Base-by-base conservation (phyloP, 2,888 invertebrate genomes). In the Minunthozetes semirufus region DNA sequence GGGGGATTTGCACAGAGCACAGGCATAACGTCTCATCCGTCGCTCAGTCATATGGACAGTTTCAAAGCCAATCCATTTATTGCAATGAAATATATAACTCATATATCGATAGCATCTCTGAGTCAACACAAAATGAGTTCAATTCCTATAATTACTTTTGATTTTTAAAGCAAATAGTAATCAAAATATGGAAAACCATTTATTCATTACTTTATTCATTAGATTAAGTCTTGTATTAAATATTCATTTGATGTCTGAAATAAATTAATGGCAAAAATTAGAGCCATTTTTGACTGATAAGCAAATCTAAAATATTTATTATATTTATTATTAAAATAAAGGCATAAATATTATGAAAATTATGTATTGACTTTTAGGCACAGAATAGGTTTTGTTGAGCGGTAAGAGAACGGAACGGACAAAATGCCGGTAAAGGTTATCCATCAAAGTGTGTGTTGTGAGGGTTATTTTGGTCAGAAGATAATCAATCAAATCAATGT, bases 401-500 rank as follows among this genome's bases (percentile, higher is more conserved):
- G n/a, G n/a, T n/a, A 33, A 33, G 4, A 33, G 33, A 33, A 33
- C 3, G 33, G 46, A 48, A 15, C 46, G 17, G 46, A 48, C 46
- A 53, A 53, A n/a, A 53, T 53, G 19, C n/a, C 4, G n/a, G 6
- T n/a, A 19, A 53, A 33, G 33, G 53, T 19, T 53, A 53, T 53
- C 19, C 53, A 53, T 53, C 53, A 53, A 53, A 53, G 53, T 53
- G 15, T 53, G 19, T 48, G 53, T 19, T 53, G n/a, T 53, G 53
- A 53, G 53, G 53, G 53, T 53, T 53, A 53, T 53, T 53, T 19
- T 53, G 53, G 53, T 53, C 53, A 53, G 33, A 19, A 53, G n/a
- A 53, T 53, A 53, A 53, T 53, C 53, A 53, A 53, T 53, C 53
- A 53, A 53, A 53, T 53, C 53, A 53, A 53, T 19, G 53, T 53